A percentile compares a stretch with the other conserved stretches of the same genome.
Conservation (phyloP, 2,888 invertebrate genomes). For the Hecatera dysodea region DNA sequence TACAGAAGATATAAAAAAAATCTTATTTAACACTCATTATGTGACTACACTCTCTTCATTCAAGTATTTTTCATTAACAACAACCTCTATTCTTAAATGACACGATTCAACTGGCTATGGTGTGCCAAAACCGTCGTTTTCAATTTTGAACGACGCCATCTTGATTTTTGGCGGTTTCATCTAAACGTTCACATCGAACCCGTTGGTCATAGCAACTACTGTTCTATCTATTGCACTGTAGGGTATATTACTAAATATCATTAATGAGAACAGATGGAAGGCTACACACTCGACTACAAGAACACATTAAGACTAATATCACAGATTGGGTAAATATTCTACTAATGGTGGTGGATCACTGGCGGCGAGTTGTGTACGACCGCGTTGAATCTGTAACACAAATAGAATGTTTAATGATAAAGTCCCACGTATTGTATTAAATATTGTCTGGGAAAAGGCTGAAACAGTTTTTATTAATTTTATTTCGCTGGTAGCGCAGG, state of each 20-base stretch:
- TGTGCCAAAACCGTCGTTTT: conserved; percentile 4
- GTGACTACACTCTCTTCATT: conserved; percentile 33
- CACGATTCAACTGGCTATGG: conserved; percentile 1
- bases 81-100: neutral
- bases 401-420: neutral
- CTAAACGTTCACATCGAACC: neutral
- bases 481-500: no score
- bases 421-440: neutral
- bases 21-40: conserved; percentile 23
- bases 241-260: conserved; percentile 65
- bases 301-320: conserved; percentile 84
- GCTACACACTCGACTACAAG: conserved; percentile 70
- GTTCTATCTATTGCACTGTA: conserved; percentile 50
- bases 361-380: conserved; percentile 89
- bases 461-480: neutral
- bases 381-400: conserved; percentile 87
- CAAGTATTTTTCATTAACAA: conserved; percentile 32
- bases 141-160: conserved; percentile 14
- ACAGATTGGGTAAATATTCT: conserved; percentile 79
- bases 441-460: neutral
- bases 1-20: conserved; percentile 43
- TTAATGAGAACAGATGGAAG: conserved; percentile 76
- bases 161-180: neutral
- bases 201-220: conserved; percentile 31
- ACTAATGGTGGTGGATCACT: conserved; percentile 88